Evolutionary conservation across 2,888 invertebrate species (phyloP).

Genomic region (Lasioglossum oenotherae): DNA sequence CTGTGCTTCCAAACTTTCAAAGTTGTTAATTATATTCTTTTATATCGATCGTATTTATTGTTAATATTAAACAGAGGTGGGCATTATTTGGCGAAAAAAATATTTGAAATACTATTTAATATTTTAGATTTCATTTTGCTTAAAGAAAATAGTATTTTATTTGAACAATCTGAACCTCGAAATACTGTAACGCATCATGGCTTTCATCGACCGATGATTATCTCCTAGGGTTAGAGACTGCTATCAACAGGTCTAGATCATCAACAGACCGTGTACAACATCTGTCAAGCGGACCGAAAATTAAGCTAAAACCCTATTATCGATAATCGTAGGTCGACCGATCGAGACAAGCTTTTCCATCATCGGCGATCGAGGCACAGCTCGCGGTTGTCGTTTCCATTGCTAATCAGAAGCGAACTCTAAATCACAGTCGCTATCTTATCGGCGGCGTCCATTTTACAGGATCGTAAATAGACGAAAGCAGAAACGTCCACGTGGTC

Average conservation of each 20-base stretch:
- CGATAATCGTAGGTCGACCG: background rate
- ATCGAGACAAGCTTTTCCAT: background rate
- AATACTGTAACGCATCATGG: too few species aligned
- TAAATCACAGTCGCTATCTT: constrained; percentile 58
- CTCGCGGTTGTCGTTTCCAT: constrained; percentile 1
- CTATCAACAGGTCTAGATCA: background rate
- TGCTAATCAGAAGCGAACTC: constrained; percentile 33
- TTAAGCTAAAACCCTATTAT: background rate
- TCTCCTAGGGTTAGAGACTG: background rate
- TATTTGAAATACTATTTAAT: too few species aligned
- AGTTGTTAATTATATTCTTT: too few species aligned
- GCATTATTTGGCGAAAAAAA: too few species aligned
- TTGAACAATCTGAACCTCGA: too few species aligned
- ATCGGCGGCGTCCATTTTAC: constrained; percentile 48
- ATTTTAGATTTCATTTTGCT: too few species aligned
- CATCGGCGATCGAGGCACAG: background rate
- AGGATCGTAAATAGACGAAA: constrained; percentile 48
- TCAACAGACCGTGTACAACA: background rate
- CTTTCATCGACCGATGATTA: background rate
- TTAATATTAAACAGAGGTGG: too few species aligned
- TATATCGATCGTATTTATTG: too few species aligned
- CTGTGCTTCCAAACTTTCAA: too few species aligned
- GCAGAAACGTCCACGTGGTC: constrained; percentile 40
- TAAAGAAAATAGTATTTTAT: too few species aligned
- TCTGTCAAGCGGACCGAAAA: background rate